Evolutionary conservation across 2,113 vertebrate genomes (phyloP).

Genomic region (Pteruthius melanotis): DNA sequence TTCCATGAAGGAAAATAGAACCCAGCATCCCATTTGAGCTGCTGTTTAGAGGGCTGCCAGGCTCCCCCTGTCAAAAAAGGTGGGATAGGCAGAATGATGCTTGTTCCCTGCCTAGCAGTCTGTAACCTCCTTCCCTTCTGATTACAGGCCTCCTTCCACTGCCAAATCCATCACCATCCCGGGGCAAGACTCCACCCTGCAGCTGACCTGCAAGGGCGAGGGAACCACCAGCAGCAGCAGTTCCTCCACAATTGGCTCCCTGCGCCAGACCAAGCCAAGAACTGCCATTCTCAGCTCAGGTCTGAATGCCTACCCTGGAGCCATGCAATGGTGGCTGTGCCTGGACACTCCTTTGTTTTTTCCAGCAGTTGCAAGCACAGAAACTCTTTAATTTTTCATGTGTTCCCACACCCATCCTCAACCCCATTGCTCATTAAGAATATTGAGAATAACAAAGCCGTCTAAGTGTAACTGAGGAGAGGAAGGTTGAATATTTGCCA

Average conservation of each 20-base stretch:
- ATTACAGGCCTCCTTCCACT: conserved; percentile 78
- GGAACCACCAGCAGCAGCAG: conserved; percentile 76
- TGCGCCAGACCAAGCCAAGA: conserved; percentile 77
- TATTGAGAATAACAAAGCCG: background rate
- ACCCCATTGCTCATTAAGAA: background rate
- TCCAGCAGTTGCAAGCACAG: background rate
- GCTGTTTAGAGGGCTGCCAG: background rate
- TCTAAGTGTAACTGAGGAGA: background rate
- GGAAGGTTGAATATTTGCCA: background rate
- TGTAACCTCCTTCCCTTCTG: background rate
- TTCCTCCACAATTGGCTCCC: conserved; percentile 73
- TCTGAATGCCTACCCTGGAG: conserved; percentile 28
- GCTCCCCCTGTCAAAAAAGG: background rate
- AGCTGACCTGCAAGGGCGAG: conserved; percentile 95
- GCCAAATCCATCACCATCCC: conserved; percentile 92
- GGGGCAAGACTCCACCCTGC: conserved; percentile 87
- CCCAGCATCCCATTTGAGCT: rapidly evolving
- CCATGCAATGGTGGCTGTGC: background rate
- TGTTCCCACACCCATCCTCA: background rate
- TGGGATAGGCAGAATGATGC: background rate
- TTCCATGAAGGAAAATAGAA: background rate
- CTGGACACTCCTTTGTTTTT: background rate
- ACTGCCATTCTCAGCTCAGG: conserved; percentile 85
- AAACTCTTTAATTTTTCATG: background rate
- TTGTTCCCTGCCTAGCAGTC: background rate